Base-by-base conservation (phyloP, 2,113 vertebrate species). In the Jaculus jaculus region DNA sequence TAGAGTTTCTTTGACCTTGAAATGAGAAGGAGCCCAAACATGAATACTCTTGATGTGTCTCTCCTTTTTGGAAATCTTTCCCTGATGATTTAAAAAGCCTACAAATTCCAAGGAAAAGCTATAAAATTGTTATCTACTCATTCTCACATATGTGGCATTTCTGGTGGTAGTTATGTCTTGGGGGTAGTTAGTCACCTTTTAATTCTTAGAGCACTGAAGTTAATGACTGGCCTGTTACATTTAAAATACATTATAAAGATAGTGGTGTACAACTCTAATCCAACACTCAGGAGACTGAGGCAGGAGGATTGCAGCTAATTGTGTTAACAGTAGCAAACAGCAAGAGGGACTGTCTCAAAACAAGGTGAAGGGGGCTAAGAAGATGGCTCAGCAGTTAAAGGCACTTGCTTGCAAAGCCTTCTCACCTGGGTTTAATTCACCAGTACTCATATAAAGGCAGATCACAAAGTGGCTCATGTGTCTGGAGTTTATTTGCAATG, bases 11-110 rank as follows among this genome's bases (percentile, higher is more conserved):
- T 75, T 87, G 39, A 85, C 17, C 32, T 58, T 90, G 58, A 91
- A 81, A n/a, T 82, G 42, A 69, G 71, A 68, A 95, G 88, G 51
- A 51, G n/a, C n/a, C n/a, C 16, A 88, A 92, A 95, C 61, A 87
- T n/a, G 30, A 88, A 69, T 66, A 61, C 21, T 51, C n/a, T 74
- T 72, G 47, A 85, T 75, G 89, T 94, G 65, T 32, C 74, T 80
- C 61, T 78, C 83, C 58, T 87, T 47, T 91, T 95, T 84, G 3
- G 81, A 3, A 75, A 16, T 75, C 68, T 95, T 89, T 24, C 18
- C 15, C 32, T 91, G 37, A 42, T 23, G 42, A 92, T 84, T 47
- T 90, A 82, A 88, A 92, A 69, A 79, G 30, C 51, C 81, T 28
- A 65, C 89, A 79, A 84, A 4, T 78, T 90, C 87, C 32, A 6